phyloP scores from a whole-genome alignment of 2,797 vertebrate genomes.

The Rhinophrynus dorsalis region DNA sequence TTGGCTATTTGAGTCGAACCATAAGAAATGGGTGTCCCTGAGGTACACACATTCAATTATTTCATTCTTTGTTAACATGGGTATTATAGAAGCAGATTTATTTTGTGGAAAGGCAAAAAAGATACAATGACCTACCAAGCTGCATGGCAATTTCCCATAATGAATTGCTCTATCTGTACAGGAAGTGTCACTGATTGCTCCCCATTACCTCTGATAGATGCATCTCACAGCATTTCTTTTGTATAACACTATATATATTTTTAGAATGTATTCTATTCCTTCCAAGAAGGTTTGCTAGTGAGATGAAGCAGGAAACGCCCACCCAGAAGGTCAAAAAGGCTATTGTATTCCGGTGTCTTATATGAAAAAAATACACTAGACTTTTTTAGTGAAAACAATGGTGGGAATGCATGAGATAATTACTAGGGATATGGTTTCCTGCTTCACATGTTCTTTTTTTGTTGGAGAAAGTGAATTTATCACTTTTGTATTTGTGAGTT shows the following conservation, averaged over 20 bases:
- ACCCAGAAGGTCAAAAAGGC: constrained; percentile 8
- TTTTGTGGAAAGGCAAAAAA: too few species aligned
- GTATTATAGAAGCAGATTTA: too few species aligned
- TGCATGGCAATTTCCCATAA: not conserved
- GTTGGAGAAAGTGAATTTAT: too few species aligned
- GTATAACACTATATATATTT: not conserved
- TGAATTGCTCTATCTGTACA: not conserved
- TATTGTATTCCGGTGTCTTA: constrained; percentile 1
- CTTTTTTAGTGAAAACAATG: not conserved
- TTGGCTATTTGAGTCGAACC: too few species aligned
- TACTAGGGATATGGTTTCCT: not conserved
- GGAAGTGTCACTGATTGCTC: not conserved
- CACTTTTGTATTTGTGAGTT: too few species aligned
- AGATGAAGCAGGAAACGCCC: constrained; percentile 2
- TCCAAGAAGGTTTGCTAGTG: not conserved
- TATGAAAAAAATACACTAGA: too few species aligned
- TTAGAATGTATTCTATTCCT: constrained; percentile 1
- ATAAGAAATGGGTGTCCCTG: too few species aligned
- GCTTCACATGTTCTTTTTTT: not conserved
- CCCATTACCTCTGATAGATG: not conserved
- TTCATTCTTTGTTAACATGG: too few species aligned
- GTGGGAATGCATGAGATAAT: not conserved
- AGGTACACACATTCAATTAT: too few species aligned
- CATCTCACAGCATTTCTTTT: not conserved
- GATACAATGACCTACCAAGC: too few species aligned